Percentiles rank a stretch among this genome's conserved stretches.
Conservation (phyloP, 2,113 vertebrate genomes). For the Silurus glanis region DNA sequence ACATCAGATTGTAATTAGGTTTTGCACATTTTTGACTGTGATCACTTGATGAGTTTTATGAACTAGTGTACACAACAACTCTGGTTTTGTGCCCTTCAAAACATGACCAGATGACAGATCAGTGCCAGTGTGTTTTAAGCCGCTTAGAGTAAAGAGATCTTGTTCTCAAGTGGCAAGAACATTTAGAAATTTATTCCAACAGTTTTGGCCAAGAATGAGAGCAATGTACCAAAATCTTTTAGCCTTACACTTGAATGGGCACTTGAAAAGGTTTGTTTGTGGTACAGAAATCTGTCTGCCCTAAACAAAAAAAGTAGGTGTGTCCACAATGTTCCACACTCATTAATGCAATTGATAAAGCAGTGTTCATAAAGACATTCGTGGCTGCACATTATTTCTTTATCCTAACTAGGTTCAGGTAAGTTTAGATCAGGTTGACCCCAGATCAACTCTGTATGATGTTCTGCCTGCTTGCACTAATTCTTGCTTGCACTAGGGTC, state of each 20-base stretch:
- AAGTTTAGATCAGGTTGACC: background rate
- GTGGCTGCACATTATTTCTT: background rate
- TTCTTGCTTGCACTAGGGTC: too few species aligned
- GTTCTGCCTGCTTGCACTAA: background rate
- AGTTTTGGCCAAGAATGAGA: background rate
- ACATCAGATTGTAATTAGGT: constrained; percentile 23
- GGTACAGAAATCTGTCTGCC: background rate
- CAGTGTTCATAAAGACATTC: background rate
- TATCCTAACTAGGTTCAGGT: background rate
- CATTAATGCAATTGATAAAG: background rate
- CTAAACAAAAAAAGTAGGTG: background rate
- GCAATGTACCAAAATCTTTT: background rate
- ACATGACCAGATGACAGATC: constrained; percentile 22
- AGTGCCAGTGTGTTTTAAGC: background rate
- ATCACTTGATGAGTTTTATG: background rate
- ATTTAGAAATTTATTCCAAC: background rate
- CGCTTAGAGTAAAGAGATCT: background rate
- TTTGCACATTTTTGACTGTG: constrained; percentile 18
- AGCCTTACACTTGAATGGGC: background rate
- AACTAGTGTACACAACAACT: constrained; percentile 27
- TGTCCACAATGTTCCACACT: background rate
- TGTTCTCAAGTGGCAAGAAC: background rate
- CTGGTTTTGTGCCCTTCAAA: constrained; percentile 18
- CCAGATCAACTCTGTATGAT: background rate
- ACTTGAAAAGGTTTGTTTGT: background rate